These are phyloP conservation scores for Tribolium castaneum DNA, from an alignment of 1,140 invertebrate species.

Conservation along the genomic window DNA sequence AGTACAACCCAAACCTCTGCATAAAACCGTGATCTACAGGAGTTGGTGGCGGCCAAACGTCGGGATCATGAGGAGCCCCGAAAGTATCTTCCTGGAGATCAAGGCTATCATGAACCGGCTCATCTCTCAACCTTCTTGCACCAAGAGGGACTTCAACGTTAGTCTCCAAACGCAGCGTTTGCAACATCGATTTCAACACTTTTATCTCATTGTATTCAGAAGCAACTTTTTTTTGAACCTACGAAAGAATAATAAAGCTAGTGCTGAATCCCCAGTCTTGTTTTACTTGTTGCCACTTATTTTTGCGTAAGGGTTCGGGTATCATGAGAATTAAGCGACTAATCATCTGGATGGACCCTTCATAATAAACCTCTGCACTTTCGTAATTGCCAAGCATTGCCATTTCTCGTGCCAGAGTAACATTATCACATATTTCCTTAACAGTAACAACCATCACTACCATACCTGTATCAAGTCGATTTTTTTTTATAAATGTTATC, in stretches of 20 bases:
- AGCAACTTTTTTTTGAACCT: constrained; percentile 91
- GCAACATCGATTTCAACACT: constrained; percentile 77
- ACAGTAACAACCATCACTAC: constrained; percentile 81
- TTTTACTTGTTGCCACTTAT: constrained; percentile 82
- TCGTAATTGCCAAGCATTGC: constrained; percentile 96
- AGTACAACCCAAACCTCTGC: constrained; percentile 45
- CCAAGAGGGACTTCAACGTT: constrained; percentile 60
- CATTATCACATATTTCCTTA: constrained; percentile 91
- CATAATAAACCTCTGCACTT: constrained; percentile 93
- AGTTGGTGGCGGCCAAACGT: constrained; percentile 91
- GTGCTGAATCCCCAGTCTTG: constrained; percentile 64
- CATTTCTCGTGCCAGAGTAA: constrained; percentile 93
- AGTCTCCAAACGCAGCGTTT: constrained; percentile 56
- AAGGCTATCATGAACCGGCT: constrained; percentile 54
- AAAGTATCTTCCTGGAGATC: constrained; percentile 69
- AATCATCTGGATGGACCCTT: constrained; percentile 92
- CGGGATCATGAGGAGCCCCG: constrained; percentile 82
- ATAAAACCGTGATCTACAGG: constrained; percentile 80
- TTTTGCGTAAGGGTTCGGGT: constrained; percentile 82
- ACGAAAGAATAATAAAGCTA: constrained; percentile 43
- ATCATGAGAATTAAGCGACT: constrained; percentile 85
- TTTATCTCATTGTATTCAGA: constrained; percentile 93
- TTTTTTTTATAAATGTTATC: neutral
- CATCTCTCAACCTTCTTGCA: constrained; percentile 54
- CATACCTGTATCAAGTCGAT: constrained; percentile 20